Conservation (phyloP, 2,113 vertebrate genomes). For the Dipodomys ordii region DNA sequence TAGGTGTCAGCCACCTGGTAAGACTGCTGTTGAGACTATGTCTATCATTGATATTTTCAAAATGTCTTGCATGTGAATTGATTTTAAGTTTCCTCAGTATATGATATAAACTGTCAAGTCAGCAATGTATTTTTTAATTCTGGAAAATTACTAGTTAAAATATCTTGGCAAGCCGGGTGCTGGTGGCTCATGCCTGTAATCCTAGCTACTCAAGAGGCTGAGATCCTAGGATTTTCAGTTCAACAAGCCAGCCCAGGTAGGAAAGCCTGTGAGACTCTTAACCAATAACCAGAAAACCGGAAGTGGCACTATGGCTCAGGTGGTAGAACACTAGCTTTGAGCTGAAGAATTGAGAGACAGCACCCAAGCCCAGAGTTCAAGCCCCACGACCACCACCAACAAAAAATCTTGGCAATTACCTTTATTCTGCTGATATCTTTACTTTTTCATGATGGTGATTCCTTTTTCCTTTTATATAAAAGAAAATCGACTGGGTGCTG, state of each 20-base stretch:
- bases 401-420: background rate
- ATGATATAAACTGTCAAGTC: background rate
- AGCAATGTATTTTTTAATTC: background rate
- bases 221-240: too few species aligned
- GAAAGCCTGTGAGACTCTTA: too few species aligned
- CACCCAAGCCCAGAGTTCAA: too few species aligned
- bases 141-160: background rate
- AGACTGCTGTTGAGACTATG: background rate
- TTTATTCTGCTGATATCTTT: background rate
- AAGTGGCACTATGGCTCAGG: too few species aligned
- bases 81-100: background rate
- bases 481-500: background rate
- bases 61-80: background rate
- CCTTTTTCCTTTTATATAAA: background rate
- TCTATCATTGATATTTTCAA: background rate
- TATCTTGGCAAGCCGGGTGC: background rate
- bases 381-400: too few species aligned
- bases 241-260: too few species aligned
- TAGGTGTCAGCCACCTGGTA: too few species aligned
- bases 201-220: too few species aligned
- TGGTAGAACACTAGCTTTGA: too few species aligned
- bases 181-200: too few species aligned
- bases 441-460: background rate
- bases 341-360: too few species aligned
- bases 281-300: too few species aligned